Base-by-base conservation (phyloP, 92 coral and sea anemone species). In the Porites divaricata region DNA sequence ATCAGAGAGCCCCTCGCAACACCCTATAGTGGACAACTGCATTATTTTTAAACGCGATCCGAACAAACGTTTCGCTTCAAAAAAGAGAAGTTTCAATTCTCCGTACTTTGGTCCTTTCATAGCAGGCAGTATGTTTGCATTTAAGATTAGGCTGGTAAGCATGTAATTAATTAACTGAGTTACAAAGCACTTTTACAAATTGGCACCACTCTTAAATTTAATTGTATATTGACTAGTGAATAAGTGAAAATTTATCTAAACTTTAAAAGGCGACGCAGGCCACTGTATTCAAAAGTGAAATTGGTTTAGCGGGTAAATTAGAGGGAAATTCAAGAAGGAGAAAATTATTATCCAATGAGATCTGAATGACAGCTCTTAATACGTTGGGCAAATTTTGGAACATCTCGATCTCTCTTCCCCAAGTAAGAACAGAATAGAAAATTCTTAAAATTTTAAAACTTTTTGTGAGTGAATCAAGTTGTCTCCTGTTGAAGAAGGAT, bases 301-400 rank as follows among this genome's bases (percentile, higher is more conserved):
- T 71, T 81, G 71, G 67, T 61, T 81, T 81, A 81, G 71, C 70
- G 56, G 45, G 71, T 72, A 72, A 45, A 81, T 35, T 71, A 49
- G 86, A 62, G 72, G 20, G 71, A 76, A 76, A 76, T 76, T 26
- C n/a, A 81, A 81, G 86, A 81, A 71, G 86, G 79, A 81, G 86
- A 57, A 72, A 81, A 81, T 72, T 81, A 53, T 71, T 72, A 81
- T 71, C 78, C 86, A 21, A 71, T 74, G 54, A 57, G 78, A 61
- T 53, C 58, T 71, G 63, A 71, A 50, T 81, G 86, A 81, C 86
- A 81, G 78, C 59, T 71, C 72, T 79, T 72, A 16, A 72, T 24
- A 59, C 45, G 78, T 45, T 59, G 26, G 54, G n/a, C 67, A 68
- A 25, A 25, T 53, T 80, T 16, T 1, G 10, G 19, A 22, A 26